Conservation (phyloP, 2,888 invertebrate species). For the Lysandra coridon region DNA sequence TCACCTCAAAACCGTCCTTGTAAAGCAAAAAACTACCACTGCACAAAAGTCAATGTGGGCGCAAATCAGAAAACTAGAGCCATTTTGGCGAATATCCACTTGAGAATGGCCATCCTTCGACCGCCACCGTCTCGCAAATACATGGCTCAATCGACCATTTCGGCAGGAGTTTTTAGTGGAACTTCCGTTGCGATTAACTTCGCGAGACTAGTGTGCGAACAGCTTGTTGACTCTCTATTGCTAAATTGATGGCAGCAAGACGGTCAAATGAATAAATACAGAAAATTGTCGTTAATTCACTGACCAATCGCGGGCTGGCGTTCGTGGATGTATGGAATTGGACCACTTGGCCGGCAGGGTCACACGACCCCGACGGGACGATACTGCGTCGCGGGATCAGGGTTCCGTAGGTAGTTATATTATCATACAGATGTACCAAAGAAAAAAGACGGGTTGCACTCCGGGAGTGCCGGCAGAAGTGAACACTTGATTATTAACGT, state of each 20-base stretch:
- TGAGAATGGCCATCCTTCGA: slow-evolving; percentile 48
- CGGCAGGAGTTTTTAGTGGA: slow-evolving; percentile 37
- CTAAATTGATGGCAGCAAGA: slow-evolving; percentile 66
- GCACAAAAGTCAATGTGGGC: slow-evolving; percentile 47
- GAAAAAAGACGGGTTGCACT: too few species aligned
- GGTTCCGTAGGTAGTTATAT: slow-evolving; percentile 45
- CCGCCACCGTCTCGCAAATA: slow-evolving; percentile 58
- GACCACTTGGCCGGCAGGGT: slow-evolving; percentile 72
- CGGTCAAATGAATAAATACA: slow-evolving; percentile 70
- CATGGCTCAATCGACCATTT: slow-evolving; percentile 65
- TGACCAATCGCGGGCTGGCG: slow-evolving; percentile 62
- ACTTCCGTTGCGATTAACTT: slow-evolving; percentile 38
- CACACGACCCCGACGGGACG: slow-evolving; percentile 60
- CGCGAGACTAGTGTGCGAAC: slow-evolving; percentile 38
- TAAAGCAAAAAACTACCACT: slow-evolving; percentile 42
- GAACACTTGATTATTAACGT: too few species aligned
- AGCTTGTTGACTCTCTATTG: slow-evolving; percentile 50
- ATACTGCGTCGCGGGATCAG: slow-evolving; percentile 46
- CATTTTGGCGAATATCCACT: slow-evolving; percentile 72
- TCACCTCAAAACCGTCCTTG: slow-evolving; percentile 56
- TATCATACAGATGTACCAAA: neutral
- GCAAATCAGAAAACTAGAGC: slow-evolving; percentile 52
- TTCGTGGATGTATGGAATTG: slow-evolving; percentile 61
- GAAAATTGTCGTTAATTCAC: slow-evolving; percentile 69
- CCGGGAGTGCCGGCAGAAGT: too few species aligned